Percentiles rank a stretch among this genome's conserved stretches.
Evolutionary conservation across 64 coral and sea anemone genomes (phyloP).

Genomic region (Stichodactyla helianthus): DNA sequence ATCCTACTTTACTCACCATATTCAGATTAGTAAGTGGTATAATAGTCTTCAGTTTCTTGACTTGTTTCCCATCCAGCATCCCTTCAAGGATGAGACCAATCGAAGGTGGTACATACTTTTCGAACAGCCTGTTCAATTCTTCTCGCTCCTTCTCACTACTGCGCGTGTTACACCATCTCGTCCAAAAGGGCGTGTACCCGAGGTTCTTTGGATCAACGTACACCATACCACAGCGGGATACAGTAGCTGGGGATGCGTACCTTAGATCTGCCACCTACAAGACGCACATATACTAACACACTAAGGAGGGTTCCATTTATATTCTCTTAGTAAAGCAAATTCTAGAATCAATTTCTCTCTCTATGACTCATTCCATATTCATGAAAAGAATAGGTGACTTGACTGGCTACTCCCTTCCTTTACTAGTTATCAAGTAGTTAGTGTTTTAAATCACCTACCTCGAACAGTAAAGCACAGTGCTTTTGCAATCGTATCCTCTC

Average conservation of each 20-base stretch:
- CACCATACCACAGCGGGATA: constrained; percentile 98
- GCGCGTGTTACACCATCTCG: constrained; percentile 74
- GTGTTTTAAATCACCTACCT: constrained; percentile 48
- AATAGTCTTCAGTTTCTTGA: constrained; percentile 95
- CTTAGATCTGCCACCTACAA: constrained; percentile 87
- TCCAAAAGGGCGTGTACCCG: constrained; percentile 84
- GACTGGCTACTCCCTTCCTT: too few species aligned
- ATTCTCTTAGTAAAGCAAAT: too few species aligned
- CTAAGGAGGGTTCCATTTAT: not conserved
- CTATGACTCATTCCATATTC: too few species aligned
- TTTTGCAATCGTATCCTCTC: constrained; percentile 97
- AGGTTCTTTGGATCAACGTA: constrained; percentile 98
- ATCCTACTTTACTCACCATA: constrained; percentile 52
- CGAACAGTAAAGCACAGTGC: constrained; percentile 94
- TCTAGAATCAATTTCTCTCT: too few species aligned
- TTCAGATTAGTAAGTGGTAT: constrained; percentile 95
- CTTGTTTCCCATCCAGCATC: constrained; percentile 93
- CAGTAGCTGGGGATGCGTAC: constrained; percentile 94
- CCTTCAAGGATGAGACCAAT: constrained; percentile 95
- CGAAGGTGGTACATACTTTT: constrained; percentile 88
- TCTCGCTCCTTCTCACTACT: constrained; percentile 79
- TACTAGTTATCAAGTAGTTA: too few species aligned
- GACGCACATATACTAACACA: not conserved
- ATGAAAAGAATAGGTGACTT: too few species aligned
- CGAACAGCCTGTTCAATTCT: constrained; percentile 88